These are phyloP conservation scores for Pipra filicauda DNA, from an alignment of 2,113 vertebrate genomes.

Conservation along the genomic window DNA sequence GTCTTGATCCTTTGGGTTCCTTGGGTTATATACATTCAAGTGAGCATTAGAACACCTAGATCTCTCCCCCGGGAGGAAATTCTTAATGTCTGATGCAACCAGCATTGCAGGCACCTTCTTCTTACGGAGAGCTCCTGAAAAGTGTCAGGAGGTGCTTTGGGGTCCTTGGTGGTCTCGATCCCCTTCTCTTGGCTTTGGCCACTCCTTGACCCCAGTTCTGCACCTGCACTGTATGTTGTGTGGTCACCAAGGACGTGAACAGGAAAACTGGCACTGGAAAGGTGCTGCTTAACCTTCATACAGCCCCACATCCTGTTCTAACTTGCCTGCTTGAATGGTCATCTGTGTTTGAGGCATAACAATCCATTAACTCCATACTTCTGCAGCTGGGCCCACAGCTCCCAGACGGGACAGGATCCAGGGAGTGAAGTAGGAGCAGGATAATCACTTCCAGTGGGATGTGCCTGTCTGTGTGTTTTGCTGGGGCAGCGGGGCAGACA, in stretches of 20 bases:
- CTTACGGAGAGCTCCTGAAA: background rate
- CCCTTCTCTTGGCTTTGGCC: background rate
- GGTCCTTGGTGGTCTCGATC: background rate
- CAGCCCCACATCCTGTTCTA: accelerated
- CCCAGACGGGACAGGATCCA: background rate
- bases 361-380: background rate
- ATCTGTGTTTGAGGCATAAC: background rate
- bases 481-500: background rate
- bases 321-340: background rate
- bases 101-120: background rate
- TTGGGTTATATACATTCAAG: accelerated
- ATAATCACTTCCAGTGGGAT: background rate
- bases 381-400: background rate
- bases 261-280: background rate
- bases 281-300: background rate
- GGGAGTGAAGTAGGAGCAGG: background rate
- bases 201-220: background rate
- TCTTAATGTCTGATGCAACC: background rate
- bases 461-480: background rate
- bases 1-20: background rate
- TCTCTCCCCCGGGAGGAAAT: background rate
- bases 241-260: background rate
- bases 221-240: background rate
- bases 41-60: background rate
- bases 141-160: background rate